Percentiles rank a stretch among this genome's conserved stretches.
These are phyloP conservation scores for Chromobotia macracanthus DNA, from an alignment of 2,797 vertebrate genomes.

Conservation along the genomic window DNA sequence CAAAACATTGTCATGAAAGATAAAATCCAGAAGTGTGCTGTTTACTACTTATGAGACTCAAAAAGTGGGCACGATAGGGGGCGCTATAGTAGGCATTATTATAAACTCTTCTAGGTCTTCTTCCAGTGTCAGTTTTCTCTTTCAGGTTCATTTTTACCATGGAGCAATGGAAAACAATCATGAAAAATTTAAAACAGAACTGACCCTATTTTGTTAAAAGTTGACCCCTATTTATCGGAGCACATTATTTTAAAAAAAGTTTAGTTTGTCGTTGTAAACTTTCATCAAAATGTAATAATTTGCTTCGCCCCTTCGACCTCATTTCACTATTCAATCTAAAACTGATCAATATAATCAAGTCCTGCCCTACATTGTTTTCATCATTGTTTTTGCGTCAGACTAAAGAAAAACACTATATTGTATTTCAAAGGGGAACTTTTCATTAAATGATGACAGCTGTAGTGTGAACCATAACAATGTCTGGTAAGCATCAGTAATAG, in stretches of 20 bases:
- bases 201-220: neutral
- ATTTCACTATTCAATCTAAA: neutral
- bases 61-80: neutral
- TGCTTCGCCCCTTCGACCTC: neutral
- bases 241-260: neutral
- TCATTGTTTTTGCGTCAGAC: conserved; percentile 7
- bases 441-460: conserved; percentile 9
- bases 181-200: neutral
- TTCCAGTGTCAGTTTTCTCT: neutral
- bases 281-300: neutral
- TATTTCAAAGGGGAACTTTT: conserved; percentile 7
- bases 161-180: neutral
- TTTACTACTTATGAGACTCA: neutral
- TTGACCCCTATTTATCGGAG: too few species aligned
- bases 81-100: neutral
- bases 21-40: neutral
- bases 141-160: neutral
- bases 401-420: conserved; percentile 4
- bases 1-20: neutral
- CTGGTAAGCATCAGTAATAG: conserved; percentile 1
- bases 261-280: neutral
- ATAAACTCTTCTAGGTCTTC: neutral
- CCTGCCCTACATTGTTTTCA: neutral
- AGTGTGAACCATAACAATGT: neutral
- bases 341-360: neutral